Evolutionary conservation across 2,113 vertebrate species (phyloP).

Genomic region (Piprites chloris): DNA sequence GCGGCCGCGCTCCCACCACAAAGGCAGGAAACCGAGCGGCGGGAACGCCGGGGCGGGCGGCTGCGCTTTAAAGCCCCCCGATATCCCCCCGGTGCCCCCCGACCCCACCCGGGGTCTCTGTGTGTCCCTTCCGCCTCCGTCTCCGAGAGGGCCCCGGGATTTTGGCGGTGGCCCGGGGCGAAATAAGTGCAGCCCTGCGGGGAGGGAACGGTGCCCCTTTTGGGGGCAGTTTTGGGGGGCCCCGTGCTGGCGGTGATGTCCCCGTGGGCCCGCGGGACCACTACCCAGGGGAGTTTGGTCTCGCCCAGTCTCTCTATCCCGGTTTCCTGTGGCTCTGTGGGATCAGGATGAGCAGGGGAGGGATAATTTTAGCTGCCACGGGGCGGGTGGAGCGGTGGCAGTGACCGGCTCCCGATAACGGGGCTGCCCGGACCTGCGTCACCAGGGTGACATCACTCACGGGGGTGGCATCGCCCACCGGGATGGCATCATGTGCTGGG

Average conservation of each 20-base stretch:
- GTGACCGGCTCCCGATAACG: background rate
- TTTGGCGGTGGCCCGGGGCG: background rate
- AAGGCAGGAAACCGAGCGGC: slow-evolving; percentile 53
- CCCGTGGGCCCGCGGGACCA: background rate
- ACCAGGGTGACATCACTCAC: background rate
- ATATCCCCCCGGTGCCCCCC: background rate
- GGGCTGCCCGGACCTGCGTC: background rate
- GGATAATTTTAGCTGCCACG: background rate
- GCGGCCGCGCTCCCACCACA: slow-evolving; percentile 19
- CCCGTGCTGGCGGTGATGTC: accelerated
- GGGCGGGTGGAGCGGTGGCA: background rate
- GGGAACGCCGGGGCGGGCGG: background rate
- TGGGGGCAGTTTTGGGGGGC: background rate
- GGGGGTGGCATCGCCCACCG: background rate
- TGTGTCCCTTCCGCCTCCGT: accelerated
- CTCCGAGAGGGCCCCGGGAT: background rate
- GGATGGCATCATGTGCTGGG: background rate
- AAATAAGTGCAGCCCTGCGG: background rate
- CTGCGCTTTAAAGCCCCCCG: background rate
- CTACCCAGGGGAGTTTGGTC: background rate
- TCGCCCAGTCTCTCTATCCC: background rate
- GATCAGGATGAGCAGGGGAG: background rate
- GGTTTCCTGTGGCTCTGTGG: background rate
- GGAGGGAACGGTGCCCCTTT: background rate
- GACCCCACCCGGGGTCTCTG: background rate